Percentiles rank a stretch among this genome's conserved stretches.
These are phyloP conservation scores for Noctua pronuba DNA, from an alignment of 2,888 invertebrate species.

Conservation along the genomic window DNA sequence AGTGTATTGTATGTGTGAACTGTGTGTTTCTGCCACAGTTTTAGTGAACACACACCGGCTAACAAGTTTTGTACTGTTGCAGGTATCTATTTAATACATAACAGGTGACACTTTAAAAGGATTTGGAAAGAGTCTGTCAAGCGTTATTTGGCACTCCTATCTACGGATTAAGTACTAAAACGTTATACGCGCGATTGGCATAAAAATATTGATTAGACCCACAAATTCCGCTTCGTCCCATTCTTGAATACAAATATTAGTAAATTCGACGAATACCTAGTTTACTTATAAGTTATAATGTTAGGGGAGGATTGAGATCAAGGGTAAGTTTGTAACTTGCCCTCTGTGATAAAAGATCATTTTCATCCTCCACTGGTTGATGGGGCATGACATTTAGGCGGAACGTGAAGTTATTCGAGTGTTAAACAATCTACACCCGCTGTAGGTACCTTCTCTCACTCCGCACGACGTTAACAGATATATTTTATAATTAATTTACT, in stretches of 20 bases:
- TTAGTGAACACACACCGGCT: conserved; percentile 19
- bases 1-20: background rate
- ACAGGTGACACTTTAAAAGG: conserved; percentile 15
- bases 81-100: conserved; percentile 44
- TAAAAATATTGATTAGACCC: conserved; percentile 28
- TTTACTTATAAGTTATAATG: conserved; percentile 35
- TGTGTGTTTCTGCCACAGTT: background rate
- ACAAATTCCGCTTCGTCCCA: conserved; percentile 20
- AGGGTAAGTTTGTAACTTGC: conserved; percentile 29
- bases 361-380: conserved; percentile 39
- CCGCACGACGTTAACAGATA: conserved; percentile 13
- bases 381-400: conserved; percentile 54
- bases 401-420: conserved; percentile 52
- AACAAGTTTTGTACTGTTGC: conserved; percentile 57
- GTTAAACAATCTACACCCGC: conserved; percentile 23
- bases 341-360: conserved; percentile 30
- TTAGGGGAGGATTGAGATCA: conserved; percentile 42
- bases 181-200: conserved; percentile 18
- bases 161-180: conserved; percentile 36
- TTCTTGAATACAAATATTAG: conserved; percentile 46
- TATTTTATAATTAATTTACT: conserved; percentile 11
- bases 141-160: conserved; percentile 60
- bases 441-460: conserved; percentile 14
- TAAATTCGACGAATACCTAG: conserved; percentile 47
- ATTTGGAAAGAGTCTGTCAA: conserved; percentile 54